Percentiles rank a stretch among this genome's conserved stretches.
Conservation (phyloP, 2,797 vertebrate species). For the Lophius americanus region DNA sequence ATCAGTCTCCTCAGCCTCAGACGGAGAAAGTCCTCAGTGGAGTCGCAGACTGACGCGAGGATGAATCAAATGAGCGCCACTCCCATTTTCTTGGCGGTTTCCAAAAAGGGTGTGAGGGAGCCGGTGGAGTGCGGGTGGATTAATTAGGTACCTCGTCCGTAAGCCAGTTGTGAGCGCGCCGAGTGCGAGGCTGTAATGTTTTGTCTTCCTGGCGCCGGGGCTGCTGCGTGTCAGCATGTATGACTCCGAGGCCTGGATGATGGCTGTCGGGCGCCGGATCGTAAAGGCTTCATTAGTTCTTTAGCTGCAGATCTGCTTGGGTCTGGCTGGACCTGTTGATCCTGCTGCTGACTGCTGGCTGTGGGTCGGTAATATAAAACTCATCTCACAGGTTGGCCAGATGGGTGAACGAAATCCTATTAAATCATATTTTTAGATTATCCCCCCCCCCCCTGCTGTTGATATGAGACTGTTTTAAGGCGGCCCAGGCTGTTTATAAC, state of each 20-base stretch:
- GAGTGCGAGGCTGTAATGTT: conserved; percentile 1
- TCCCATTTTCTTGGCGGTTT: background rate
- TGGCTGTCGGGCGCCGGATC: background rate
- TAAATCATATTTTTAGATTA: too few relatives aligned
- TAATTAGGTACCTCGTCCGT: background rate
- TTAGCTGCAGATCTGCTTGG: conserved; percentile 1
- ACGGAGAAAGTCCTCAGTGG: background rate
- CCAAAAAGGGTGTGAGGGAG: background rate
- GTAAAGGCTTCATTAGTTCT: background rate
- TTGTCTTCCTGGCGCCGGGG: conserved; percentile 4
- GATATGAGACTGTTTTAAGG: too few relatives aligned
- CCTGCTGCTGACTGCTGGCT: background rate
- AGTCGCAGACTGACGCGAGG: background rate
- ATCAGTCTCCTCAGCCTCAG: too few relatives aligned
- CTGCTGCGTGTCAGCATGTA: conserved; percentile 10
- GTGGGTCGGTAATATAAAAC: background rate
- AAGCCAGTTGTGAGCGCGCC: background rate
- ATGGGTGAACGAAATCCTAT: background rate
- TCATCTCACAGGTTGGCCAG: background rate
- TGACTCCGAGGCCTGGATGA: background rate
- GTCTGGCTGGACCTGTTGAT: background rate
- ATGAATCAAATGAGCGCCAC: background rate
- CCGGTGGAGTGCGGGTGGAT: background rate
- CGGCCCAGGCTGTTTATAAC: too few relatives aligned
- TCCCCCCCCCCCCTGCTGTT: too few relatives aligned